Evolutionary conservation across 2,888 invertebrate genomes (phyloP).

Genomic region (Caenorhabditis angaria): DNA sequence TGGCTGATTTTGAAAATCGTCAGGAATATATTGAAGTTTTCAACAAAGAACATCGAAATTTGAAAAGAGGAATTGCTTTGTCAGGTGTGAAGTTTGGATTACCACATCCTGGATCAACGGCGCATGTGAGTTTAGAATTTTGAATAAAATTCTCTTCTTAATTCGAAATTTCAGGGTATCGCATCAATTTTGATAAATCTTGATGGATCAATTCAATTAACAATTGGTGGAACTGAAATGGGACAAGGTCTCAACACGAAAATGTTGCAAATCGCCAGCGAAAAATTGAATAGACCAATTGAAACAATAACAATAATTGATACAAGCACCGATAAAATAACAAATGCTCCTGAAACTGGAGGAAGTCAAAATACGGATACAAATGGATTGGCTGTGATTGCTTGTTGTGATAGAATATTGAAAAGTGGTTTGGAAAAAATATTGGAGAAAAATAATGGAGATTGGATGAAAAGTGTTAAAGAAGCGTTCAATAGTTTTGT

Average conservation of each 20-base stretch:
- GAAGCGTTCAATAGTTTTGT: slow-evolving; percentile 41
- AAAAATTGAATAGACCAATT: slow-evolving; percentile 76
- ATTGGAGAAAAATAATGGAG: slow-evolving; percentile 33
- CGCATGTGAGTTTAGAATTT: slow-evolving; percentile 72
- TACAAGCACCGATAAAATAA: slow-evolving; percentile 73
- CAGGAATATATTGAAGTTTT: slow-evolving; percentile 78
- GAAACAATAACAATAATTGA: slow-evolving; percentile 52
- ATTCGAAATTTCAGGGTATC: slow-evolving; percentile 78
- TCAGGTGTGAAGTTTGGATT: slow-evolving; percentile 88
- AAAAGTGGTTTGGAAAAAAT: slow-evolving; percentile 21
- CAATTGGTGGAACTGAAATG: slow-evolving; percentile 89
- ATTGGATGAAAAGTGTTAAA: slow-evolving; percentile 43
- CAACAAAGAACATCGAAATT: slow-evolving; percentile 78
- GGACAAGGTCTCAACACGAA: slow-evolving; percentile 95
- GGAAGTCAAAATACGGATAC: slow-evolving; percentile 88
- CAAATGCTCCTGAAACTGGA: slow-evolving; percentile 88
- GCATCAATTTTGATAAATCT: slow-evolving; percentile 85
- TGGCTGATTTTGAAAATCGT: slow-evolving; percentile 79
- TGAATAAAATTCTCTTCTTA: too few relatives aligned
- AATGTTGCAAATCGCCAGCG: slow-evolving; percentile 85
- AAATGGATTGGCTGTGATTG: slow-evolving; percentile 85
- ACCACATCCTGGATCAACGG: slow-evolving; percentile 73
- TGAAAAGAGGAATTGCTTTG: slow-evolving; percentile 85
- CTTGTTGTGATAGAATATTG: slow-evolving; percentile 63
- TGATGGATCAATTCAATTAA: slow-evolving; percentile 84